Evolutionary conservation across 2,797 vertebrate species (phyloP).

Genomic region (Ctenopoma multispine): DNA sequence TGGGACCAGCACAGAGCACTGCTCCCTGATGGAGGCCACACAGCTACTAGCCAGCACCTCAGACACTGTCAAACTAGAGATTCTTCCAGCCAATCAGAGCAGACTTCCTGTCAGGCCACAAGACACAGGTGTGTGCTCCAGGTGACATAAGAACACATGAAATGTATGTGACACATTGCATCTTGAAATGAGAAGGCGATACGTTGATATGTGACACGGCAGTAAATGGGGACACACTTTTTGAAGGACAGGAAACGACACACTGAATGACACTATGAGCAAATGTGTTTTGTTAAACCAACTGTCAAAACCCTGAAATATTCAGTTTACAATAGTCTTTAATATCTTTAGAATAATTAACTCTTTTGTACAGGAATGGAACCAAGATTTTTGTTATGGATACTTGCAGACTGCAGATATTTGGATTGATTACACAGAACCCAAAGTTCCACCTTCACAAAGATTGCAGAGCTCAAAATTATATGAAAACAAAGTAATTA

Average conservation of each 20-base stretch:
- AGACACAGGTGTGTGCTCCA: constrained; percentile 87
- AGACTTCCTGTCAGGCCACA: constrained; percentile 87
- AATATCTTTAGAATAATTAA: too few relatives aligned
- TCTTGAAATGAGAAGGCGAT: not conserved
- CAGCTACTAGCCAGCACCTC: constrained; percentile 92
- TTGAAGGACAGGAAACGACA: not conserved
- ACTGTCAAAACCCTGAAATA: not conserved
- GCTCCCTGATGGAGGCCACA: constrained; percentile 94
- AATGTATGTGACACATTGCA: not conserved
- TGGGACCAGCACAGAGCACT: constrained; percentile 93
- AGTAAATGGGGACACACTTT: not conserved
- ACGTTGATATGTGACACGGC: not conserved
- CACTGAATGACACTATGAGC: not conserved
- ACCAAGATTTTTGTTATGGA: not conserved
- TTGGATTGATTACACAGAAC: not conserved
- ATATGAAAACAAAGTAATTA: not conserved
- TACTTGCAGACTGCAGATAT: not conserved
- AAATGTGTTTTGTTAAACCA: not conserved
- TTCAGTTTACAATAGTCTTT: too few relatives aligned
- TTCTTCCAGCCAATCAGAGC: constrained; percentile 90
- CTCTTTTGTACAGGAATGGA: not conserved
- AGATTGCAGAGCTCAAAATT: not conserved
- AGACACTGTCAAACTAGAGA: constrained; percentile 91
- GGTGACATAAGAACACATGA: not conserved
- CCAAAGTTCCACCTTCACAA: not conserved